These are phyloP conservation scores for Drosophila lini DNA, from an alignment of 1,140 invertebrate genomes.

Conservation along the genomic window DNA sequence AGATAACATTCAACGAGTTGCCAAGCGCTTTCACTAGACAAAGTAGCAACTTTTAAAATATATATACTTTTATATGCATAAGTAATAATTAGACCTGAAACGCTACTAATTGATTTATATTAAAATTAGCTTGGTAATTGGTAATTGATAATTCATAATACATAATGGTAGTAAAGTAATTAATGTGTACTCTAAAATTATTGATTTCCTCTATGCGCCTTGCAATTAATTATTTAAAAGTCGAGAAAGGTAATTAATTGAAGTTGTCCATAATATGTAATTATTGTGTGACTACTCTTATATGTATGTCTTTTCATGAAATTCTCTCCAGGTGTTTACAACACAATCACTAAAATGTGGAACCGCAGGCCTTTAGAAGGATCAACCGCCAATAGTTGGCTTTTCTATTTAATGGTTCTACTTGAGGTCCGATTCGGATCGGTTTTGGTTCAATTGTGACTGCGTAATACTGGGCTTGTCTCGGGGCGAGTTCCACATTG, in stretches of 20 bases:
- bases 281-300: constrained; percentile 60
- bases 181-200: constrained; percentile 58
- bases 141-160: constrained; percentile 55
- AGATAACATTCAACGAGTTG: constrained; percentile 70
- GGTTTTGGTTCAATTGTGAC: constrained; percentile 22
- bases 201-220: constrained; percentile 32
- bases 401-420: constrained; percentile 34
- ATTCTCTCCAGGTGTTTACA: constrained; percentile 81
- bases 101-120: constrained; percentile 47
- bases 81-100: constrained; percentile 51
- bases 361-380: constrained; percentile 64
- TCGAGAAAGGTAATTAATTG: constrained; percentile 35
- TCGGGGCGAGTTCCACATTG: constrained; percentile 51
- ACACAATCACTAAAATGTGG: constrained; percentile 80
- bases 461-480: constrained; percentile 65
- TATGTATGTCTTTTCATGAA: constrained; percentile 73
- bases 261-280: constrained; percentile 44
- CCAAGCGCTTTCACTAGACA: constrained; percentile 49
- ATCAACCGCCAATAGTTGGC: constrained; percentile 30
- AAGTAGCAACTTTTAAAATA: constrained; percentile 50
- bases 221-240: constrained; percentile 25
- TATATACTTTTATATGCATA: constrained; percentile 26
- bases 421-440: constrained; percentile 21
- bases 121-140: constrained; percentile 47
- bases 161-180: constrained; percentile 70